Conservation (phyloP, 2,797 vertebrate genomes). For the Cyprinella venusta region DNA sequence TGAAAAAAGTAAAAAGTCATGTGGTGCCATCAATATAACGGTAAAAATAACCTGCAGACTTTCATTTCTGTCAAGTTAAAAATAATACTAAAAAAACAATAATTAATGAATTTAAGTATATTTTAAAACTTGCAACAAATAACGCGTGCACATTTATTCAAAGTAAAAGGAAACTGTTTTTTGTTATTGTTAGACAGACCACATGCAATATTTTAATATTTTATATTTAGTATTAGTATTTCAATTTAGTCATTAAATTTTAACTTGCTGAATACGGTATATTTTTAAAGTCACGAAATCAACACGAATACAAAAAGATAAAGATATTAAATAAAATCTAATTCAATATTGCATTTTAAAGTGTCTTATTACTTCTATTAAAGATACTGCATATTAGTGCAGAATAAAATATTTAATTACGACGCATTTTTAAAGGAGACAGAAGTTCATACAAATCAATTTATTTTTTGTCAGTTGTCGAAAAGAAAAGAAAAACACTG, state of each 20-base stretch:
- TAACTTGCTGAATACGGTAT: background rate
- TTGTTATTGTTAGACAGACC: background rate
- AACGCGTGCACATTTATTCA: background rate
- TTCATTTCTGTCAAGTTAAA: background rate
- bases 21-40: background rate
- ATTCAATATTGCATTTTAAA: background rate
- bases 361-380: background rate
- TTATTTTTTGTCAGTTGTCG: background rate
- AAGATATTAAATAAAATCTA: background rate
- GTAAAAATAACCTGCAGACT: background rate
- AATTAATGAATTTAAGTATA: background rate
- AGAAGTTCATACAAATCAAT: background rate
- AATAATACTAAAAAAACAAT: background rate
- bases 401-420: background rate
- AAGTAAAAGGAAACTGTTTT: background rate
- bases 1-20: background rate
- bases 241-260: background rate
- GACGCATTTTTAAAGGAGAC: background rate
- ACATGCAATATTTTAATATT: too few relatives aligned
- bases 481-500: background rate
- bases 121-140: background rate
- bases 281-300: background rate
- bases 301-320: background rate
- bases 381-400: background rate
- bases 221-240: too few relatives aligned